Evolutionary conservation across 2,888 invertebrate genomes (phyloP).

Genomic region (Drosophila mettleri): DNA sequence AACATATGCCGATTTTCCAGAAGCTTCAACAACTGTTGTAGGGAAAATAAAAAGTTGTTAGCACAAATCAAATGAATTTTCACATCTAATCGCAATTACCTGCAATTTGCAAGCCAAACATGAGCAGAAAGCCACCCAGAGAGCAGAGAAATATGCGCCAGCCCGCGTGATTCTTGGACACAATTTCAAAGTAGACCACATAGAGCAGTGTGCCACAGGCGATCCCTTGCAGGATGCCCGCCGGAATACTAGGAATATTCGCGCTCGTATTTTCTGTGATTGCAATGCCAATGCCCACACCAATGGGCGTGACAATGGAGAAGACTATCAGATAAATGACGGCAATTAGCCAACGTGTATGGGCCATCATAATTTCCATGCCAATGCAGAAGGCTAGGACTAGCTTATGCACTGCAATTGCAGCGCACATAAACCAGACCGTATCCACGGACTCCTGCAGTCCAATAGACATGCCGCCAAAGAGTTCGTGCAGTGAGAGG

Average conservation of each 20-base stretch:
- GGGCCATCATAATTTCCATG: conserved; percentile 91
- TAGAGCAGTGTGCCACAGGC: conserved; percentile 97
- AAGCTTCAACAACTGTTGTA: conserved; percentile 59
- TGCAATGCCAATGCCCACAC: conserved; percentile 91
- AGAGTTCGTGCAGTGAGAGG: conserved; percentile 93
- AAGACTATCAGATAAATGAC: conserved; percentile 91
- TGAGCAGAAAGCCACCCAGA: conserved; percentile 89
- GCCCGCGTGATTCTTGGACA: conserved; percentile 87
- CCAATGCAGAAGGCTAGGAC: conserved; percentile 95
- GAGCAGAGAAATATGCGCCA: conserved; percentile 89
- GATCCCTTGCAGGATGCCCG: conserved; percentile 88
- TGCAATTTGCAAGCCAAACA: conserved; percentile 88
- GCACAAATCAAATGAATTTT: background rate
- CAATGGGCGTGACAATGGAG: conserved; percentile 90
- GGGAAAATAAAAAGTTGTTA: background rate
- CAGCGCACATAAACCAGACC: conserved; percentile 93
- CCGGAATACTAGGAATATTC: conserved; percentile 87
- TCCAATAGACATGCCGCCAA: conserved; percentile 94
- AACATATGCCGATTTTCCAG: conserved; percentile 48
- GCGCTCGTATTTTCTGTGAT: conserved; percentile 88
- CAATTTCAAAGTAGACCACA: conserved; percentile 97
- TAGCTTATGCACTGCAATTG: conserved; percentile 93
- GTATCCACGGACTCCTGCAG: conserved; percentile 88
- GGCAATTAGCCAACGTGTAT: conserved; percentile 88
- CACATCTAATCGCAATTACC: conserved; percentile 62